phyloP scores from a whole-genome alignment of 2,888 invertebrate species.

The Patella depressa region DNA sequence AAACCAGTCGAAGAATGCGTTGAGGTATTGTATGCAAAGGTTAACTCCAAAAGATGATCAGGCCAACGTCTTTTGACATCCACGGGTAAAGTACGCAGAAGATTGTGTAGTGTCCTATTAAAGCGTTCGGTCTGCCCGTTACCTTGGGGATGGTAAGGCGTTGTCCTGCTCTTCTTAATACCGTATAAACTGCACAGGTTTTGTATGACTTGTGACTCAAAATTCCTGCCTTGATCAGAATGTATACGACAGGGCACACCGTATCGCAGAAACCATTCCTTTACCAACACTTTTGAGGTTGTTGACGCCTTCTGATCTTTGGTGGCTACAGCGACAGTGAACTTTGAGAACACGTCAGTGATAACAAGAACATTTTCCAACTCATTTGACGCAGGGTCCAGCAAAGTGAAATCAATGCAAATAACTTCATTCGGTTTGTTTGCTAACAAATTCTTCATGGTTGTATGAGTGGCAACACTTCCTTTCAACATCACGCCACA shows the following conservation, averaged over 20 bases:
- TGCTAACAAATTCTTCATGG: slow-evolving; percentile 34
- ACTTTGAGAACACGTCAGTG: slow-evolving; percentile 40
- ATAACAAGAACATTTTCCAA: slow-evolving; percentile 46
- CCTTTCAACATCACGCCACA: slow-evolving; percentile 33
- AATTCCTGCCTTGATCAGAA: neutral
- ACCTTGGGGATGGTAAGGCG: slow-evolving; percentile 29
- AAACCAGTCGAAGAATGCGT: slow-evolving; percentile 24
- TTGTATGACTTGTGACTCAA: neutral
- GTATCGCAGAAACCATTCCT: neutral
- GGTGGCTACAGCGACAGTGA: slow-evolving; percentile 33
- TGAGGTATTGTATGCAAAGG: slow-evolving; percentile 24
- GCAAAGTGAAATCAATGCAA: slow-evolving; percentile 43
- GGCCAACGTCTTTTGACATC: slow-evolving; percentile 7
- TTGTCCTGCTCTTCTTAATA: slow-evolving; percentile 25
- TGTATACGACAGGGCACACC: neutral
- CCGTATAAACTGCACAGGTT: slow-evolving; percentile 24
- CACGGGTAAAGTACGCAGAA: slow-evolving; percentile 20
- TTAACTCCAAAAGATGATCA: neutral
- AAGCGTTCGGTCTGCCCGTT: slow-evolving; percentile 27
- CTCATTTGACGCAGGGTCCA: slow-evolving; percentile 36
- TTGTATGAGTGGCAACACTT: slow-evolving; percentile 22
- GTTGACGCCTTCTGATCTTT: slow-evolving; percentile 34
- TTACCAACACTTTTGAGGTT: neutral
- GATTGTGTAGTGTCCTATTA: slow-evolving; percentile 27
- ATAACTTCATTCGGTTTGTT: slow-evolving; percentile 38